phyloP scores from a whole-genome alignment of 92 coral and sea anemone species.

The Epizoanthus ramosus region DNA sequence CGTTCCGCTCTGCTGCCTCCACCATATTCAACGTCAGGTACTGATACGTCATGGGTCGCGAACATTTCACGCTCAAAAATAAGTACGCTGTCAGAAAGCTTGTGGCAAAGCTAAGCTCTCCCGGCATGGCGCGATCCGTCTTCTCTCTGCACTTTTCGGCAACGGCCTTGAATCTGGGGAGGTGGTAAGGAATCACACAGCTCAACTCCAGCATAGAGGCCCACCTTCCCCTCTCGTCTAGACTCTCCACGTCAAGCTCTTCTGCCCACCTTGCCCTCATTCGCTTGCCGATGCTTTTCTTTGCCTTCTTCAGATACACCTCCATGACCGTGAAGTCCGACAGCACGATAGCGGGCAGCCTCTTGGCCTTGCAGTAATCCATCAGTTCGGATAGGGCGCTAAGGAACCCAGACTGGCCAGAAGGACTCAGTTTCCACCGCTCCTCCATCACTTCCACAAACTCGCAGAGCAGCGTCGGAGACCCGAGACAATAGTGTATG shows the following conservation, averaged over 20 bases:
- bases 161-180: background rate
- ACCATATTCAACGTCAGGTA: slow-evolving; percentile 48
- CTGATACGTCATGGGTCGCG: slow-evolving; percentile 55
- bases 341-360: background rate
- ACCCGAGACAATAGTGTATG: slow-evolving; percentile 7
- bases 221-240: slow-evolving; percentile 17
- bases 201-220: slow-evolving; percentile 19
- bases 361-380: background rate
- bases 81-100: slow-evolving; percentile 43
- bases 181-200: slow-evolving; percentile 3
- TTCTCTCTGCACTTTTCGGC: background rate
- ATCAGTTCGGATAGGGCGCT: slow-evolving; percentile 8
- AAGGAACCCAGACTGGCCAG: slow-evolving; percentile 8
- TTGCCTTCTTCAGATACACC: slow-evolving; percentile 31
- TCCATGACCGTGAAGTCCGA: slow-evolving; percentile 35
- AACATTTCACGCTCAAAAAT: slow-evolving; percentile 52
- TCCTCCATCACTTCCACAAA: background rate
- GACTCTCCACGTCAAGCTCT: slow-evolving; percentile 25
- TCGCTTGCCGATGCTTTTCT: slow-evolving; percentile 11
- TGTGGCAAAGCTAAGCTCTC: slow-evolving; percentile 44
- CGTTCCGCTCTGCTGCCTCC: slow-evolving; percentile 34
- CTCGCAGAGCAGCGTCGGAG: background rate
- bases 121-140: slow-evolving; percentile 11
- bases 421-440: slow-evolving; percentile 3
- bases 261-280: slow-evolving; percentile 16